These are phyloP conservation scores for Periophthalmodon schlosseri DNA, from an alignment of 2,113 vertebrate species.

Conservation along the genomic window DNA sequence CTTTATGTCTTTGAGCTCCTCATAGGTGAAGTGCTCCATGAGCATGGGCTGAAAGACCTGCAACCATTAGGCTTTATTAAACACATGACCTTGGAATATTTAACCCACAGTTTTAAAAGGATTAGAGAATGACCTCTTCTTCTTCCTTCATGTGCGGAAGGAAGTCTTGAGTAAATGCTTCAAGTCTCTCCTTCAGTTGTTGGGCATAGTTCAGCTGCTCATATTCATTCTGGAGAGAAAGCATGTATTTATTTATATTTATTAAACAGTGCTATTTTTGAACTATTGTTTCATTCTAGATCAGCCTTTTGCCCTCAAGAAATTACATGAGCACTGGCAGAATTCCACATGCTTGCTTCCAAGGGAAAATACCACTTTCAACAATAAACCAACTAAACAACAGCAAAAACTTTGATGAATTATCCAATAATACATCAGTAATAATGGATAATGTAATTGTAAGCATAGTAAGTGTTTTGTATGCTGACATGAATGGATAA, in stretches of 20 bases:
- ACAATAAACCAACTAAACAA: background rate
- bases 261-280: background rate
- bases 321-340: background rate
- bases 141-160: constrained; percentile 99
- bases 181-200: constrained; percentile 94
- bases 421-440: background rate
- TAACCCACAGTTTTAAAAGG: background rate
- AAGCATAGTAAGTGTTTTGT: background rate
- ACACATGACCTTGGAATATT: background rate
- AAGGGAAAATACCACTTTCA: background rate
- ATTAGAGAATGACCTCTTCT: constrained; percentile 84
- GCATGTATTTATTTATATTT: constrained; percentile 18
- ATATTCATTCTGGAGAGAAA: constrained; percentile 85
- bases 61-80: constrained; percentile 30
- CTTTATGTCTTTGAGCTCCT: constrained; percentile 98
- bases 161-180: constrained; percentile 97
- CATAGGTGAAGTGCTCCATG: constrained; percentile 98
- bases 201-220: constrained; percentile 97
- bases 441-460: background rate
- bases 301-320: background rate
- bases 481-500: background rate
- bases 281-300: background rate
- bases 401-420: background rate
- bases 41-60: constrained; percentile 99
- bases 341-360: background rate